Evolutionary conservation across 2,797 vertebrate species (phyloP), one percentile per base, ranked within the genome.

Genomic region (Urophycis tenuis): DNA sequence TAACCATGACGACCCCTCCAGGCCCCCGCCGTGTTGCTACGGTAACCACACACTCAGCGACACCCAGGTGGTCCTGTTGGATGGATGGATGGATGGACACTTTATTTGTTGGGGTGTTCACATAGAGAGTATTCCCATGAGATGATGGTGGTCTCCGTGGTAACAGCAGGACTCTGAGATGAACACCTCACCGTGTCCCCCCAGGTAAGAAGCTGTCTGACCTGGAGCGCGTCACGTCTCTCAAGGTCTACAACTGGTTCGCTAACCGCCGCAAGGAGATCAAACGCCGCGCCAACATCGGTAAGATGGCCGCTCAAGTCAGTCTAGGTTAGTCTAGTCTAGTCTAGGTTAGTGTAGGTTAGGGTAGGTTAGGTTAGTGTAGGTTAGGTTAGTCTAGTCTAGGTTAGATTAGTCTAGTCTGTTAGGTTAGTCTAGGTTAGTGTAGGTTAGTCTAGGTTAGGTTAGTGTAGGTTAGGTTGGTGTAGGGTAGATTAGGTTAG

Each of bases 171-270:
- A n/a, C 2, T 1, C 3, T 60, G 22, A 60, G 53, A 60, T 41
- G 39, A 14, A 41, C 3, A 12, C 33, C 39, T 53, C 1, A 53
- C 22, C 49, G 11, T n/a, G 78, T 0, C 77, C 19, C 87, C 81
- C 64, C 81, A 94, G 97, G 97, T 81, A 99, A 98, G 91, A 99
- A 99, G 83, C 91, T 99, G 84, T 99, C 97, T 0, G 97, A 99
- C 83, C 92, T 99, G 90, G 97, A 99, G 90, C 93, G 97, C 82
- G 97, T 99, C 15, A 99, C 97, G 49, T 98, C 97, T 77, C 93
- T 99, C 75, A 99, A 99, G 88, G 97, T 99, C 32, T 99, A 99
- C 92, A 99, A 99, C 85, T 99, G 97, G 97, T 99, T 99, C 82
- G 97, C 97, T 87, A 99, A 99, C 88, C 94, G 97, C 71, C 95